These are phyloP conservation scores for Drosophila diplacantha DNA, from an alignment of 2,888 invertebrate species.

Conservation along the genomic window DNA sequence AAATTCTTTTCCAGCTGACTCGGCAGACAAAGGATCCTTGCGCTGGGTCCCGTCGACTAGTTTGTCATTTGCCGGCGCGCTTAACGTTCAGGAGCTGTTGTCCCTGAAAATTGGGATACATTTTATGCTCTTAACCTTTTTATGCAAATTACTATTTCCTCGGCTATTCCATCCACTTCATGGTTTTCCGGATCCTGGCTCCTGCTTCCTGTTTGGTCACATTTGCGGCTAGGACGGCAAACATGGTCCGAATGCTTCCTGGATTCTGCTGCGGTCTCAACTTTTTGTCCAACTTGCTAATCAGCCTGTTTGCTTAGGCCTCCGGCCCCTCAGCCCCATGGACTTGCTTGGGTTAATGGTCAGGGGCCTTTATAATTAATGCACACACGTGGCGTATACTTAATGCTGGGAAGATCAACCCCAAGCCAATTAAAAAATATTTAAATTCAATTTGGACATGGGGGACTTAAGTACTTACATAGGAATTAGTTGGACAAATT, in stretches of 20 bases:
- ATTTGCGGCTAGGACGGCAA: constrained; percentile 62
- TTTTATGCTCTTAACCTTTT: constrained; percentile 65
- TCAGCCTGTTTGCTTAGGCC: constrained; percentile 67
- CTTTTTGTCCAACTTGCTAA: constrained; percentile 53
- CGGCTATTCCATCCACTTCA: constrained; percentile 1
- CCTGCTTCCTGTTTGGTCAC: constrained; percentile 29
- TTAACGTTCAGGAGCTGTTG: constrained; percentile 19
- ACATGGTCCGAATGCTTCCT: constrained; percentile 41
- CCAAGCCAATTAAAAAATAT: constrained; percentile 20
- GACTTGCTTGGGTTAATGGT: constrained; percentile 13
- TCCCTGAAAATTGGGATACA: constrained; percentile 59
- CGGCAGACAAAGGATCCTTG: constrained; percentile 20
- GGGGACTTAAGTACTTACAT: background rate
- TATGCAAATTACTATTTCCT: constrained; percentile 61
- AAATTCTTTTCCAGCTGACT: constrained; percentile 25
- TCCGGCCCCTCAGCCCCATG: background rate
- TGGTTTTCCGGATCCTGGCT: background rate
- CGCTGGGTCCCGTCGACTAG: constrained; percentile 17
- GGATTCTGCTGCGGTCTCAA: constrained; percentile 28
- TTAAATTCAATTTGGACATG: constrained; percentile 9
- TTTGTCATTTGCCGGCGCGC: constrained; percentile 34
- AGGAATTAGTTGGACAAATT: background rate
- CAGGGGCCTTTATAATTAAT: constrained; percentile 36
- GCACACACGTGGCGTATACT: constrained; percentile 32
- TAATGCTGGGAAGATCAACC: constrained; percentile 19